Conservation (phyloP, 1,140 invertebrate genomes). For the Myzus persicae region DNA sequence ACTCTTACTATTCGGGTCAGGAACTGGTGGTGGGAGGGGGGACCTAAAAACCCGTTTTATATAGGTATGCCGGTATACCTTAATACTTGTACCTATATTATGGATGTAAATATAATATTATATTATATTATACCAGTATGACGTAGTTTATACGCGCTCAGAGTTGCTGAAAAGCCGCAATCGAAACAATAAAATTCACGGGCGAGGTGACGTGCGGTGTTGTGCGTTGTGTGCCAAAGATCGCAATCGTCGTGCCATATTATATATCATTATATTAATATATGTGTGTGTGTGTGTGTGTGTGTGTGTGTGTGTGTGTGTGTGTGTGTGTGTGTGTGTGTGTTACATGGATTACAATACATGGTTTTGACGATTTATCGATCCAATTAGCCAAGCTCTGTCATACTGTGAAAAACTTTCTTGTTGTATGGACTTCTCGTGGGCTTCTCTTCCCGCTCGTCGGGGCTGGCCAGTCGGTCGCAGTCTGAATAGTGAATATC, state of each 20-base stretch:
- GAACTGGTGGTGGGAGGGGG: too few relatives aligned
- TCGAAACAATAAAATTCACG: slow-evolving; percentile 43
- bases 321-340: too few relatives aligned
- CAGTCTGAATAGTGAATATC: slow-evolving; percentile 44
- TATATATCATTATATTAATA: background rate
- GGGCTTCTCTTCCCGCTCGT: background rate
- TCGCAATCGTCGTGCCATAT: slow-evolving; percentile 43
- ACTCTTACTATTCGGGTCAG: too few relatives aligned
- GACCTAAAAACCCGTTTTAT: too few relatives aligned
- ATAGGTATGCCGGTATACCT: too few relatives aligned
- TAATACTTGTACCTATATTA: too few relatives aligned
- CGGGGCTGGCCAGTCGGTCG: background rate
- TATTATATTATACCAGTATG: background rate
- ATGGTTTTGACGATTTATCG: slow-evolving; percentile 45
- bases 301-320: too few relatives aligned
- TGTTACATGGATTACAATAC: background rate
- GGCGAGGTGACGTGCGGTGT: background rate
- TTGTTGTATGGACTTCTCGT: slow-evolving; percentile 24
- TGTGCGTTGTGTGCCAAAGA: slow-evolving; percentile 46
- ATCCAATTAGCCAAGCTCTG: slow-evolving; percentile 53
- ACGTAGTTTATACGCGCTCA: too few relatives aligned
- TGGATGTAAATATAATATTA: background rate
- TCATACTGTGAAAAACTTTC: slow-evolving; percentile 24
- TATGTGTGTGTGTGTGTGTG: too few relatives aligned
- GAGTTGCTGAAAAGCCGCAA: background rate